phyloP scores from a whole-genome alignment of 1,140 invertebrate genomes.

The Sipha flava region DNA sequence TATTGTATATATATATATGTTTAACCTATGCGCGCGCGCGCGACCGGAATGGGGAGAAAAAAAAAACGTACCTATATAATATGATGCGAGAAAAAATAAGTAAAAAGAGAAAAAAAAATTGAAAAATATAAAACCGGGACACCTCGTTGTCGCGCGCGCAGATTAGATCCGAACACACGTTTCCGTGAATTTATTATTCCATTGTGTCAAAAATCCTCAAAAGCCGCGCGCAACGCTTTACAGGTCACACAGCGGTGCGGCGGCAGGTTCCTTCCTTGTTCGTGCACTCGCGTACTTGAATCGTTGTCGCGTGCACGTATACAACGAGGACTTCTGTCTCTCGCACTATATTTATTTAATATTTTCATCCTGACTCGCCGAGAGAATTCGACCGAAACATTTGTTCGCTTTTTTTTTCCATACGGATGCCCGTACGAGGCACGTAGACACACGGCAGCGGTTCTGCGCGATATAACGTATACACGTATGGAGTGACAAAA shows the following conservation, averaged over 20 bases:
- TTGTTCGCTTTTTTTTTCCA: background rate
- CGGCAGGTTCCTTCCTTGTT: background rate
- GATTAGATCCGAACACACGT: conserved; percentile 32
- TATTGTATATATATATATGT: background rate
- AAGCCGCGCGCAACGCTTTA: background rate
- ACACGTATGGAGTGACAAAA: background rate
- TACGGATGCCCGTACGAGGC: too few species aligned
- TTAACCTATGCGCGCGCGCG: conserved; percentile 1
- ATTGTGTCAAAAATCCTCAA: conserved; percentile 32
- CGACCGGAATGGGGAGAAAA: background rate
- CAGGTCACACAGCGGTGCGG: background rate
- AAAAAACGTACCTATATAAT: background rate
- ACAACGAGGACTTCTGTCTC: background rate
- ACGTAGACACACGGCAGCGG: background rate
- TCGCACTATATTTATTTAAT: too few species aligned
- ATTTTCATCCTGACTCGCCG: too few species aligned
- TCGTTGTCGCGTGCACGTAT: background rate
- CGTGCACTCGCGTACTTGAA: background rate
- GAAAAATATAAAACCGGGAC: background rate
- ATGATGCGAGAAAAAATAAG: background rate
- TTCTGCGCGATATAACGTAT: background rate
- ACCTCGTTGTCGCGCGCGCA: conserved; percentile 2
- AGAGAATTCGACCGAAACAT: background rate
- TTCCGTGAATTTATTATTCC: conserved; percentile 33
- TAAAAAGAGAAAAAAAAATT: background rate